These are phyloP conservation scores for Mythimna loreyi DNA, from an alignment of 2,888 invertebrate species.

Conservation along the genomic window DNA sequence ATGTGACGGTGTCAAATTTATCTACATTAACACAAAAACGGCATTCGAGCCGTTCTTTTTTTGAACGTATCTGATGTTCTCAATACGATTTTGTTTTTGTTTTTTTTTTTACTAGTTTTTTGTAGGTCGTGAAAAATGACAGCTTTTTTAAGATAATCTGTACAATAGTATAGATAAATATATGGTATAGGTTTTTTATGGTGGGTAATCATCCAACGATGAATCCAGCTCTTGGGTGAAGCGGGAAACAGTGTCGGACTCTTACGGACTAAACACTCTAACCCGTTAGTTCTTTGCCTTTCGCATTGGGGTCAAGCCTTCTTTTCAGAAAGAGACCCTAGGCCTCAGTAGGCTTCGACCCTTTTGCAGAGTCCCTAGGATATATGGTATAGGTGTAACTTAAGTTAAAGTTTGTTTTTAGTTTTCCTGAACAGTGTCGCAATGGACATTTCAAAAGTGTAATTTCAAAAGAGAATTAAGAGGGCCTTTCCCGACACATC, in stretches of 20 bases:
- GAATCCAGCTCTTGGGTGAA: no score
- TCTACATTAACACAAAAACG: slow-evolving; percentile 25
- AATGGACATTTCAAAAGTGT: neutral
- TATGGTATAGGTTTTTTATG: no score
- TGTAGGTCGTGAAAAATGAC: slow-evolving; percentile 10
- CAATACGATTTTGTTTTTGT: neutral
- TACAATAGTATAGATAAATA: no score
- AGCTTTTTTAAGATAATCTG: slow-evolving; percentile 7
- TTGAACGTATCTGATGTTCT: neutral
- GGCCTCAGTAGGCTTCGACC: no score
- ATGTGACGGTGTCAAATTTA: slow-evolving; percentile 22
- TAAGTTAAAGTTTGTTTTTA: neutral
- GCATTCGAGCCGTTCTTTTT: slow-evolving; percentile 2
- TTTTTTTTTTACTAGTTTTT: neutral
- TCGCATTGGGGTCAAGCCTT: no score
- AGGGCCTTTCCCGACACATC: no score
- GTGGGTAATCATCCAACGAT: no score
- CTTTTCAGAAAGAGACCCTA: no score
- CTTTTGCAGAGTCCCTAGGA: no score
- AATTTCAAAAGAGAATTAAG: neutral
- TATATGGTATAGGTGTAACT: neutral
- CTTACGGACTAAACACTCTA: no score
- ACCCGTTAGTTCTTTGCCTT: no score
- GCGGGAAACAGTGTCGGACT: no score
- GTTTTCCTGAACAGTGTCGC: neutral